Evolutionary conservation across 2,113 vertebrate species (phyloP), one percentile per base, ranked within the genome.

Genomic region (Daphoenositta chrysoptera): DNA sequence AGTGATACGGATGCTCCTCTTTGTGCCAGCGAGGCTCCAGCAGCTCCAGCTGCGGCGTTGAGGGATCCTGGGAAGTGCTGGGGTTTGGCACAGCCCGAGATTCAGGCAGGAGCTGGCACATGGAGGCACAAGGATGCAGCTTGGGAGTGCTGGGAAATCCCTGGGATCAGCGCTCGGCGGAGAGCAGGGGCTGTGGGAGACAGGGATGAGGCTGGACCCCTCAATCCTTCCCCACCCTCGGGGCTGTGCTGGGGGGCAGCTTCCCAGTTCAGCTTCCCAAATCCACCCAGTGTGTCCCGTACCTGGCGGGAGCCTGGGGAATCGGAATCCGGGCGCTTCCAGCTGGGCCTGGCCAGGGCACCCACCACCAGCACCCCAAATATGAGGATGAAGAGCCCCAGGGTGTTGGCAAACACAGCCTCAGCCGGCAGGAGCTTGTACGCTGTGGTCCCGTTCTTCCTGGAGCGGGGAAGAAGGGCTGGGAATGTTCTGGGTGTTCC

Each of bases 341-440:
- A 99, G 30, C 96, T 86, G 0, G 95, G 98, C 92, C 97, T 98
- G 96, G 98, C 98, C 61, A 99, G 93, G 89, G 99, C 97, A 19
- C 96, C 98, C 44, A 99, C 94, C 69, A 99, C 98, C 35, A 99
- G 96, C 93, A 99, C 71, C 71, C 97, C 98, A 0, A 99, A 99
- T 40, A 96, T 84, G 19, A 99, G 87, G 28, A 99, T 98, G 64
- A 99, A 64, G 86, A 99, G 94, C 65, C 99, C 99, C 11, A 99
- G 82, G 3, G 66, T 89, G 85, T 99, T 99, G 60, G 97, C 99
- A 11, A 99, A 97, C 53, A 98, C 28, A 0, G 99, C 99, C 95
- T 99, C 99, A 0, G 98, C 28, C 1, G 99, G 99, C 54, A 99
- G 98, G 14, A 16, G 76, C 23, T 96, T 64, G 71, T 99, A 99